These are phyloP conservation scores for Numida meleagris DNA, from an alignment of 2,113 vertebrate species.

Conservation along the genomic window DNA sequence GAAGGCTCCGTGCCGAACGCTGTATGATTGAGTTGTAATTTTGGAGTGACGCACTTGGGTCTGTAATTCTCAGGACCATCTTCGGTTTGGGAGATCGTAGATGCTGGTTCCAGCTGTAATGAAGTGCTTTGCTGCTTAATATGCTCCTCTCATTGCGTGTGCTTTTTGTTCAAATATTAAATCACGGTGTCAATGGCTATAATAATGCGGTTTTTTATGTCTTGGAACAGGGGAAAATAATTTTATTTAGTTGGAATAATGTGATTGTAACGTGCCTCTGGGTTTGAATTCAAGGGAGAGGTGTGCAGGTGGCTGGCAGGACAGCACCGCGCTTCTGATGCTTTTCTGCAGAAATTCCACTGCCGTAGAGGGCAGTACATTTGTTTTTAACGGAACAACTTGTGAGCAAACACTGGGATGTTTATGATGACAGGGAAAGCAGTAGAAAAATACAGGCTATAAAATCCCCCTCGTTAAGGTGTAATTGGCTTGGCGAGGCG, in stretches of 20 bases:
- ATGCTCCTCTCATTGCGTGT: slow-evolving; percentile 10
- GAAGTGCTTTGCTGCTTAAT: slow-evolving; percentile 48
- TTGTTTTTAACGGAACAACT: slow-evolving; percentile 50
- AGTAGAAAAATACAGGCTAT: slow-evolving; percentile 1
- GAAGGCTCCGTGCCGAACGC: background rate
- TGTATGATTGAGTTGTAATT: slow-evolving; percentile 38
- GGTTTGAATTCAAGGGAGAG: slow-evolving; percentile 29
- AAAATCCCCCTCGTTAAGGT: background rate
- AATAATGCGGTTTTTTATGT: slow-evolving; percentile 55
- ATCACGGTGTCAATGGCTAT: slow-evolving; percentile 47
- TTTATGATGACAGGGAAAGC: slow-evolving; percentile 29
- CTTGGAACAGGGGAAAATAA: slow-evolving; percentile 54
- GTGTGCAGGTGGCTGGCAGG: slow-evolving; percentile 50
- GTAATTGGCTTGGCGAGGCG: background rate
- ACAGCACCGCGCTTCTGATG: background rate
- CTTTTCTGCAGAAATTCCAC: slow-evolving; percentile 47
- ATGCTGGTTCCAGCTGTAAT: slow-evolving; percentile 32
- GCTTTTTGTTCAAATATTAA: slow-evolving; percentile 63
- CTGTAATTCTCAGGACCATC: slow-evolving; percentile 1
- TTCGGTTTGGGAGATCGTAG: slow-evolving; percentile 38
- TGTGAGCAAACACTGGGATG: slow-evolving; percentile 41
- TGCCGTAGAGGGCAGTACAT: slow-evolving; percentile 5
- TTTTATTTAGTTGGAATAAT: slow-evolving; percentile 64
- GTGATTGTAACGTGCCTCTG: slow-evolving; percentile 60
- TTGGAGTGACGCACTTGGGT: background rate